These are phyloP conservation scores for Syndactyla subalaris DNA, from an alignment of 2,797 vertebrate species.

Conservation along the genomic window DNA sequence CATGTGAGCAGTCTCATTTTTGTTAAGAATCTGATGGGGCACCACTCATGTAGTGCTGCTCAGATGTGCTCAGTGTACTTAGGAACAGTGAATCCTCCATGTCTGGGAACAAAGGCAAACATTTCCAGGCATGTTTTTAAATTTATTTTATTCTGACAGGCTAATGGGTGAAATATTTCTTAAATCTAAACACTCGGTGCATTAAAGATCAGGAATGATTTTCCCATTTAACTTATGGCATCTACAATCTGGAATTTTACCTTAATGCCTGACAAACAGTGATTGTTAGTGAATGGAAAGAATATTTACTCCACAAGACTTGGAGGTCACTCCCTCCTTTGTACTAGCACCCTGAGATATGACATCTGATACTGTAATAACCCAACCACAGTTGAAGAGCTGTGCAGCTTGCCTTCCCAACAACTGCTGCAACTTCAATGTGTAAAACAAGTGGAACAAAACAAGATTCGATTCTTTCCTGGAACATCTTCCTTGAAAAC, in stretches of 20 bases:
- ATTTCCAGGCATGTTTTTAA: not conserved
- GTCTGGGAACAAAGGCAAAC: not conserved
- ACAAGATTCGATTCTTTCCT: not conserved
- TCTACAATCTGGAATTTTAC: not conserved
- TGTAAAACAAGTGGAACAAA: not conserved
- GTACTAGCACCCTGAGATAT: not conserved
- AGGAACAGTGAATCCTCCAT: not conserved
- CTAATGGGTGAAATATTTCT: not conserved
- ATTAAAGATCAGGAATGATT: not conserved
- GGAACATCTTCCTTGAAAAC: not conserved
- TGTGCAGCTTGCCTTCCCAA: accelerated
- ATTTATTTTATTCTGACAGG: not conserved
- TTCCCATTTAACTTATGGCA: not conserved
- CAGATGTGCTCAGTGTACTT: not conserved
- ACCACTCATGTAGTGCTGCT: not conserved
- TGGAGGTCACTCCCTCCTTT: not conserved
- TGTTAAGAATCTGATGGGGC: not conserved
- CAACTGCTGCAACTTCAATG: not conserved
- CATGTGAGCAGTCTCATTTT: not conserved
- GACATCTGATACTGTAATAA: not conserved
- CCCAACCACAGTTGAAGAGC: not conserved
- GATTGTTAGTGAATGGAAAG: not conserved
- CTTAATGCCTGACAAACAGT: not conserved
- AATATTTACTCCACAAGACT: not conserved
- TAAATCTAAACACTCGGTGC: not conserved